These are phyloP conservation scores for Lasioglossum baleicum DNA, from an alignment of 1,140 invertebrate species.

Conservation along the genomic window DNA sequence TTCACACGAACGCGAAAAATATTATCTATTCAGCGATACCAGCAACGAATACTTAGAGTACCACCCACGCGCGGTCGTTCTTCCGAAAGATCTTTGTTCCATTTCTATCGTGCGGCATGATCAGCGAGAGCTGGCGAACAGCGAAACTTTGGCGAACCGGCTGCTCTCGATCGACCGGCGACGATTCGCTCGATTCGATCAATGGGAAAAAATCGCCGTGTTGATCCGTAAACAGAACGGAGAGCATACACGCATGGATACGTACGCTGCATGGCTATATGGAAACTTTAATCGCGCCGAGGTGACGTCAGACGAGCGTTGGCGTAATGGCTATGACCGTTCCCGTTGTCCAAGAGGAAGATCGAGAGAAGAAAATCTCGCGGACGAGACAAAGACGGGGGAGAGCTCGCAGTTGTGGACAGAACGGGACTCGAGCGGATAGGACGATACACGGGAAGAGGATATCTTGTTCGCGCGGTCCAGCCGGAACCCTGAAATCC, in stretches of 20 bases:
- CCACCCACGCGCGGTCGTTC: too few relatives aligned
- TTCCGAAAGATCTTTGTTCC: too few relatives aligned
- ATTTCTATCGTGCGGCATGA: too few relatives aligned
- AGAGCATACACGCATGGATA: background rate
- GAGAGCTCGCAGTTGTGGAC: constrained; percentile 19
- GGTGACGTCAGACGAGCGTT: constrained; percentile 66
- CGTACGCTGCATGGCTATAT: background rate
- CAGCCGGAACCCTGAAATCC: too few relatives aligned
- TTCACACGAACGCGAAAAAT: too few relatives aligned
- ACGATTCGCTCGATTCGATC: background rate
- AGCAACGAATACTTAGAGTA: too few relatives aligned
- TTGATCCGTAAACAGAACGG: constrained; percentile 4
- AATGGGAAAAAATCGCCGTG: constrained; percentile 14
- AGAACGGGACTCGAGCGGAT: constrained; percentile 18
- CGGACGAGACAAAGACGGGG: constrained; percentile 43
- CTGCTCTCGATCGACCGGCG: too few relatives aligned
- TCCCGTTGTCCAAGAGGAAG: constrained; percentile 53
- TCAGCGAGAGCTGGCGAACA: too few relatives aligned
- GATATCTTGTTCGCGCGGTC: background rate
- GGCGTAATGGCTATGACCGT: constrained; percentile 62
- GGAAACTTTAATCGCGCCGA: constrained; percentile 8
- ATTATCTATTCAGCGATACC: too few relatives aligned
- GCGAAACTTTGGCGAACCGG: too few relatives aligned
- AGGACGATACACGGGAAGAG: background rate
- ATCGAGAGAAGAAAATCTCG: constrained; percentile 33